phyloP scores from a whole-genome alignment of 35 echinoderm and acorn worm species.

The Hemicentrotus pulcherrimus region DNA sequence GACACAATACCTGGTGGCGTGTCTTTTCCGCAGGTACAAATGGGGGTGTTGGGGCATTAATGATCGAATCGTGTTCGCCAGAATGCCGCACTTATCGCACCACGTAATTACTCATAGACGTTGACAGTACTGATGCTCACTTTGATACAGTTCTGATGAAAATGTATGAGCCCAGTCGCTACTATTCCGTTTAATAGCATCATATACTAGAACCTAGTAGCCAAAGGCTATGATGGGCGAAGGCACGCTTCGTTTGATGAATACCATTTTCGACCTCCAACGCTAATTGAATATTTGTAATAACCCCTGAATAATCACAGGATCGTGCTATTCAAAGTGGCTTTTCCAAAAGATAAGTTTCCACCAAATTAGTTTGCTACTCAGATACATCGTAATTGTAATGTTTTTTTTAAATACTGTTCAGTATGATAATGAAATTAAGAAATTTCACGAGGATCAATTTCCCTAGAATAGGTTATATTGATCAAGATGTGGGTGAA shows the following conservation, averaged over 20 bases:
- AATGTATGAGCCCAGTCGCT: neutral
- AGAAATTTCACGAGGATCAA: neutral
- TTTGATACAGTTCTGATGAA: slow-evolving; percentile 27
- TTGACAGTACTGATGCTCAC: neutral
- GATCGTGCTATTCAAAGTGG: neutral
- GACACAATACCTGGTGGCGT: slow-evolving; percentile 13
- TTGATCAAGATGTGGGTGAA: no score
- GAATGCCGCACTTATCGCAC: neutral
- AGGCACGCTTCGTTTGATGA: neutral
- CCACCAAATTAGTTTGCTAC: neutral
- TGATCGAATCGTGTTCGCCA: slow-evolving; percentile 25
- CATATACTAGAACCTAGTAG: neutral
- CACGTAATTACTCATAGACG: neutral
- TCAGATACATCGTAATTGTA: neutral
- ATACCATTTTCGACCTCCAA: neutral
- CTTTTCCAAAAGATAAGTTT: neutral
- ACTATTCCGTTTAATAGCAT: neutral
- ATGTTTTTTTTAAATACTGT: neutral
- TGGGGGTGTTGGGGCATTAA: slow-evolving; percentile 32
- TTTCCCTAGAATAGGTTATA: no score
- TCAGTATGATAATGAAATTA: neutral
- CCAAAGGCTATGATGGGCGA: neutral
- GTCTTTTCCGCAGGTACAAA: slow-evolving; percentile 33
- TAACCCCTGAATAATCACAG: neutral
- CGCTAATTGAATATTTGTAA: neutral